Evolutionary conservation across 2,113 vertebrate genomes (phyloP), one percentile per base, ranked within the genome.

Genomic region (Ochotona princeps): DNA sequence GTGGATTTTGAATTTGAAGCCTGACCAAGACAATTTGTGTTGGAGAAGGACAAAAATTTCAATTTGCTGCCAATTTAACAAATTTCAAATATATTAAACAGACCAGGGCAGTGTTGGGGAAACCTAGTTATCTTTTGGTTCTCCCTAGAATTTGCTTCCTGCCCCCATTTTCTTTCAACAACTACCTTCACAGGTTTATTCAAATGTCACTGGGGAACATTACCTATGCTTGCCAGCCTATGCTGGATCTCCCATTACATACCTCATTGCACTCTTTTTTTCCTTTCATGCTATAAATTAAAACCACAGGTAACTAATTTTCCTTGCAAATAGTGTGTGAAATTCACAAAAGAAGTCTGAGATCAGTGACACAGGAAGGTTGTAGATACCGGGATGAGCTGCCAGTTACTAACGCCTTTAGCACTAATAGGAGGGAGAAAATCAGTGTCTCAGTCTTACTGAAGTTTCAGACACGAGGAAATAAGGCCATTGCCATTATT

Each of bases 41-140:
- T 83, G 44, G 18, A 26, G 2, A 94, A 72, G 74, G 87, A 88
- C 35, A 74, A 76, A 92, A 87, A 15, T 13, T 85, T 81, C n/a
- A 67, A 8, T 17, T 80, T 96, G 28, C 7, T 25, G 8, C 30
- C 61, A 89, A 82, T 90, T 85, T 81, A 80, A 57, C 92, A 89
- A 63, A 47, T 65, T 11, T 21, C 14, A 67, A 67, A 67, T 66
- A 28, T 44, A 87, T 83, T 92, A 87, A n/a, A 61, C 18, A 87
- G 80, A 20, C 12, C 74, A 70, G 25, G 47, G 69, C 92, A 57
- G 76, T 81, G 26, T 70, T 3, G 14, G 17, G 30, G 60, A 87
- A 54, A 13, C 23, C 92, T 81, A 92, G 57, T 90, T 90, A 87
- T 38, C 26, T 14, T 76, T 21, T 80, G 28, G 14, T 76, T 87